Evolutionary conservation across 2,797 vertebrate species (phyloP), one percentile per base, ranked within the genome.

Genomic region (Halcyon leucocephala): DNA sequence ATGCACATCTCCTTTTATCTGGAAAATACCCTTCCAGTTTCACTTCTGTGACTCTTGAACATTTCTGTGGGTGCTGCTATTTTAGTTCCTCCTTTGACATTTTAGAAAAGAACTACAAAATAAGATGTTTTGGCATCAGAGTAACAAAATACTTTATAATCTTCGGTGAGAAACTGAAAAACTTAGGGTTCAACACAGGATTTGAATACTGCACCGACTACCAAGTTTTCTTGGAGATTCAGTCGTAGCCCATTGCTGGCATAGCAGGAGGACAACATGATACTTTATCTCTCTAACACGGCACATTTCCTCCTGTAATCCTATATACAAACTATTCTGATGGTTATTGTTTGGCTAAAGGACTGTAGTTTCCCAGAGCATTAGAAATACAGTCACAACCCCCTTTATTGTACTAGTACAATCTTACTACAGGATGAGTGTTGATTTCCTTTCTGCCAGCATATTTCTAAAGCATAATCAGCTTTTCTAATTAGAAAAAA

Each of bases 1-100:
- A 12, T 41, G 17, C 33, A 7, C 55, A 85, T 61, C 8, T 86
- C 35, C 6, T 77, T 86, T 64, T 92, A 73, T 60, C 72, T 5
- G 46, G 70, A 86, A 95, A 96, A 86, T 84, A 81, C 73, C 70
- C n/a, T 57, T 73, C 28, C 60, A 84, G 66, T 97, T 96, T 87
- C 95, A 95, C 73, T 97, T 97, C 93, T 70, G 65, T 73, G 83
- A 74, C 31, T 49, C 52, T 91, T 82, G 10, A 69, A 46, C 29
- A 29, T 91, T 95, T 95, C 55, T 70, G 79, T 88, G 39, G 8
- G 26, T 66, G 48, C 77, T 95, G 85, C 82, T 88, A 16, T 52
- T 91, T 73, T 84, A 90, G 65, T 96, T 96, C 94, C 96, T 88
- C 31, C 33, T 95, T 39, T 37, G 79, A 29, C 28, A 33, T 54